These are phyloP conservation scores for Gymnothorax javanicus DNA, from an alignment of 2,797 vertebrate species.

Conservation along the genomic window DNA sequence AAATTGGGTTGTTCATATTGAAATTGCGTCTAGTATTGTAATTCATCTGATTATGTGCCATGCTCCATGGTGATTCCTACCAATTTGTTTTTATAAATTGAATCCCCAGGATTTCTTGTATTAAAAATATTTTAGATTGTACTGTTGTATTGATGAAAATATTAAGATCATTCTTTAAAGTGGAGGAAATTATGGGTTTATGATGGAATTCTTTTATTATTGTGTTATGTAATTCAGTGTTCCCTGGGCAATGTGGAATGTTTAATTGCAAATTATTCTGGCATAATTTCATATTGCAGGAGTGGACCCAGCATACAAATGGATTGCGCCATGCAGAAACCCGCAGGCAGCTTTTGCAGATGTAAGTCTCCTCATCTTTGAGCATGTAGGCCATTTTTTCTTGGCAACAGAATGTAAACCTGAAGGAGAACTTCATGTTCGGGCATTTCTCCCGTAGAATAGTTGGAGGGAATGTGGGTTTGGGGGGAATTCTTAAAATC, in stretches of 20 bases:
- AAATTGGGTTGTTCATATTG: too few relatives aligned
- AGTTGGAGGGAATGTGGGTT: not conserved
- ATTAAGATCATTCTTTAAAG: too few relatives aligned
- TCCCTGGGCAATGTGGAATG: not conserved
- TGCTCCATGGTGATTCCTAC: not conserved
- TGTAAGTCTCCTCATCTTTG: slow-evolving; percentile 61
- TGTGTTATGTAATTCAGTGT: not conserved
- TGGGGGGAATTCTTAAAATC: too few relatives aligned
- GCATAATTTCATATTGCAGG: slow-evolving; percentile 51
- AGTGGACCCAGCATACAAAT: slow-evolving; percentile 75
- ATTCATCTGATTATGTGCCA: not conserved
- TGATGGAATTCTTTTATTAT: not conserved
- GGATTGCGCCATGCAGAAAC: slow-evolving; percentile 74
- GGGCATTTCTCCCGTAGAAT: not conserved
- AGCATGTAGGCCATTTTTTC: not conserved
- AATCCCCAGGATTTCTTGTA: too few relatives aligned
- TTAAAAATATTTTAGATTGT: too few relatives aligned
- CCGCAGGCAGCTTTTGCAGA: slow-evolving; percentile 66
- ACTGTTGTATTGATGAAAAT: too few relatives aligned
- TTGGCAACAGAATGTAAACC: not conserved
- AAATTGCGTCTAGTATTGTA: not conserved
- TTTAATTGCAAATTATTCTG: not conserved
- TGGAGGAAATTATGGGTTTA: not conserved
- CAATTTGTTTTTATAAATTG: too few relatives aligned
- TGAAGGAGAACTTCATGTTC: too few relatives aligned